Base-by-base conservation (phyloP, 2,797 vertebrate species). In the Enteromius paludinosus region DNA sequence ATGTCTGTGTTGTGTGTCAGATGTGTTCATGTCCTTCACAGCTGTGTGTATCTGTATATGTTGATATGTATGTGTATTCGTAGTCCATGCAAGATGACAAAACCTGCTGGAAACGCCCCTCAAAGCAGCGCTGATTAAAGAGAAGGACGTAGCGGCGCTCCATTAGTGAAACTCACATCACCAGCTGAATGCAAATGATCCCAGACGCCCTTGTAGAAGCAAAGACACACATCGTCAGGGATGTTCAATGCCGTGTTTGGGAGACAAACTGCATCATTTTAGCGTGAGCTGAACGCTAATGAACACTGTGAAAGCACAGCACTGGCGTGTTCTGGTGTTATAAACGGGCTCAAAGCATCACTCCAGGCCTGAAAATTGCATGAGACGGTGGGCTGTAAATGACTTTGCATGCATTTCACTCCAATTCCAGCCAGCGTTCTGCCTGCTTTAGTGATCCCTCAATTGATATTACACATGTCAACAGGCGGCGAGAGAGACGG, bases 391-490 rank as follows among this genome's bases (percentile, higher is more conserved):
- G 45, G 59, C 41, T 38, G 28, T 7, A 18, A 43, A 35, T 68
- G 43, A 71, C 74, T 30, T 49, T 30, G 20, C 23, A 81, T 43
- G 20, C 43, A 45, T 78, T 43, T 59, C 20, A 43, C 70, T 45
- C 64, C 30, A 72, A 76, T 85, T 79, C 66, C 61, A 30, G 56
- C 45, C 20, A 33, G n/a, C 56, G 49, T 71, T 87, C 80, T 62
- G 75, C 64, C 77, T 76, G 56, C 38, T 83, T 86, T 84, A 79
- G 81, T 30, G 33, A 79, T 65, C 17, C 38, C 33, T 62, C 61
- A 54, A 70, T 49, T 69, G 76, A 81, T 82, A 78, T 80, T 82
- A 74, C 38, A 65, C 28, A 62, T 54, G 47, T 68, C n/a, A 41
- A 35, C 52, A 35, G 77, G 20, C 20, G 0, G 1, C 8, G 45